A percentile compares a stretch with the other conserved stretches of the same genome.
phyloP scores from a whole-genome alignment of 2,113 vertebrate species.

The Boleophthalmus pectinirostris region DNA sequence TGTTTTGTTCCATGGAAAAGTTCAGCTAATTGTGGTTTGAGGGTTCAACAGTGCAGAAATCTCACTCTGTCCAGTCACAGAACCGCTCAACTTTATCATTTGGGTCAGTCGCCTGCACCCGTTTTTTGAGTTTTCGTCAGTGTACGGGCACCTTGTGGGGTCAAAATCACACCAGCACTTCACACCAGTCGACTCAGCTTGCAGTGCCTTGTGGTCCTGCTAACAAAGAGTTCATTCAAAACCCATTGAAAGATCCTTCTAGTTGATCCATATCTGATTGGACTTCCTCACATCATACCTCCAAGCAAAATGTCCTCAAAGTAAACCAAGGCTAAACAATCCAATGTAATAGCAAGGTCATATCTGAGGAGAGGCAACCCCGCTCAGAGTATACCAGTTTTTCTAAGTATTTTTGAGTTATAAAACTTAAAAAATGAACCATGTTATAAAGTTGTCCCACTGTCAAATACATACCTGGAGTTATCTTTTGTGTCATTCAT shows the following conservation, averaged over 20 bases:
- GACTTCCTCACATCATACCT: constrained; percentile 1
- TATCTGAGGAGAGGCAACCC: too few species aligned
- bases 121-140: neutral
- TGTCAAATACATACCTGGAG: too few species aligned
- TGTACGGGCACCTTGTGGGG: constrained; percentile 14
- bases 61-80: neutral
- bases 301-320: constrained; percentile 24
- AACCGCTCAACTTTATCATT: neutral
- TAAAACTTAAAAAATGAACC: too few species aligned
- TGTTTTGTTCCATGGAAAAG: neutral
- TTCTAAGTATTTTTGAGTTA: too few species aligned
- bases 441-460: too few species aligned
- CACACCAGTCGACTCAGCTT: constrained; percentile 28
- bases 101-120: neutral
- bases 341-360: constrained; percentile 11
- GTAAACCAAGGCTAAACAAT: constrained; percentile 18
- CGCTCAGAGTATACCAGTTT: too few species aligned
- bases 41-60: neutral
- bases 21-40: neutral
- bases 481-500: too few species aligned
- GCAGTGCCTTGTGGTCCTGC: constrained; percentile 10
- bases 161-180: too few species aligned
- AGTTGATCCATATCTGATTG: constrained; percentile 15
- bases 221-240: constrained; percentile 35
- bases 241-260: constrained; percentile 13